Base-by-base conservation (phyloP, 2,113 vertebrate species). In the Hippolais icterina region DNA sequence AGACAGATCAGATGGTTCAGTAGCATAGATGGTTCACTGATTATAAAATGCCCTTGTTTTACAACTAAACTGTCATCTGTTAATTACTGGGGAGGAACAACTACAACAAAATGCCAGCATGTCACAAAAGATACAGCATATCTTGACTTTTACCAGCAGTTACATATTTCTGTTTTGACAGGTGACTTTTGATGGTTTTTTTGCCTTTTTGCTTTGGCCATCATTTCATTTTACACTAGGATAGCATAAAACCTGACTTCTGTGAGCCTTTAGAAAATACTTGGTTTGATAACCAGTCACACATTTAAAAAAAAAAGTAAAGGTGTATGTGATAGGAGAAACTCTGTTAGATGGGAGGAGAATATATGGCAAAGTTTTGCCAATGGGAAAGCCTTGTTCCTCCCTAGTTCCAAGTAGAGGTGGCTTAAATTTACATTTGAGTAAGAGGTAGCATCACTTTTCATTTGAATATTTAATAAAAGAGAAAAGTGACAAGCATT, bases 1-100 rank as follows among this genome's bases (percentile, higher is more conserved):
- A 98, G 96, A 96, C 76, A 65, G 41, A 81, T 97, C 89, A 54
- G 90, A 91, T 95, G 89, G 92, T 93, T 94, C 76, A 96, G 66
- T 92, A 89, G 69, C 49, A 82, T 56, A 93, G 94, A 84, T 95
- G 89, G 72, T 82, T 96, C 61, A 89, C 94, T 91, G 64, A 57
- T 95, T 93, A 77, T 76, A 90, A 96, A 94, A 90, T 91, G 81
- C 76, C 78, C 92, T 97, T 97, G 60, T 95, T 96, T 82, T 80
- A 94, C 96, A 97, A 96, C 94, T 70, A 84, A 97, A 95, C 82
- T 24, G 10, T 60, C 59, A 47, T 78, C 65, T 95, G 39, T 75
- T 94, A 66, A 94, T 91, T 74, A 68, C 9, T 91, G 88, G 77
- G 84, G 74, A 94, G 88, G 90, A 96, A 52, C 50, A 70, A 71